Conservation (phyloP, 2,113 vertebrate genomes). For the Myotis davidii region DNA sequence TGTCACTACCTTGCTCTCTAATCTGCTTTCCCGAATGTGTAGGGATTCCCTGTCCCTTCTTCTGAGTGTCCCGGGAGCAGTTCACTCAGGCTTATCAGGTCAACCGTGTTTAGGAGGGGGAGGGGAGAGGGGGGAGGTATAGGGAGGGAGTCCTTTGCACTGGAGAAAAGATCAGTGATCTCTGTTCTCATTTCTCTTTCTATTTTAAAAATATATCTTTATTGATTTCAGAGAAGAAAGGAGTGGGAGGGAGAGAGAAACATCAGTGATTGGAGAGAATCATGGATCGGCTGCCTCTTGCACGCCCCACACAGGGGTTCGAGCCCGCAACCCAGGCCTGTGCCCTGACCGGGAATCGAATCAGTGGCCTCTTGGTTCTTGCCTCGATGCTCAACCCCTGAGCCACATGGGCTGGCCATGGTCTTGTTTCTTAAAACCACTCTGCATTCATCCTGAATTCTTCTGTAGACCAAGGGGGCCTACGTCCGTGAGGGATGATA, state of each 20-base stretch:
- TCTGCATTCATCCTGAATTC: not conserved
- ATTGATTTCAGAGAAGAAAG: too few species aligned
- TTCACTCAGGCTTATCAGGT: not conserved
- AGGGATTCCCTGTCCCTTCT: not conserved
- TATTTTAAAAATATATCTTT: not conserved
- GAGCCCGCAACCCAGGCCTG: too few species aligned
- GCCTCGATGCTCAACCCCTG: too few species aligned
- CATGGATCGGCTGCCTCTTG: too few species aligned
- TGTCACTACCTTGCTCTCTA: not conserved
- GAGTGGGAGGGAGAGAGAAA: too few species aligned
- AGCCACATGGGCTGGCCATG: not conserved
- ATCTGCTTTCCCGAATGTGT: not conserved
- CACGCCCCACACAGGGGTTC: too few species aligned
- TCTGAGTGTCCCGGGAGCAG: not conserved
- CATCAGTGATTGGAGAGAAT: too few species aligned
- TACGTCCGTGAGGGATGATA: not conserved
- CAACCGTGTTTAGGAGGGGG: not conserved
- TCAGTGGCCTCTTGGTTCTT: too few species aligned
- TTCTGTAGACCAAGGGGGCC: not conserved
- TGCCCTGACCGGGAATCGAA: too few species aligned
- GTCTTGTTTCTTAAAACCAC: not conserved
- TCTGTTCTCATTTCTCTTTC: constrained; percentile 18
- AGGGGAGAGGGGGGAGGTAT: not conserved
- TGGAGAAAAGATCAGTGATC: not conserved
- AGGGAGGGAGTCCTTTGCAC: not conserved